Percentiles rank a stretch among this genome's conserved stretches.
Conservation (phyloP, 2,113 vertebrate genomes). For the Equus quagga region DNA sequence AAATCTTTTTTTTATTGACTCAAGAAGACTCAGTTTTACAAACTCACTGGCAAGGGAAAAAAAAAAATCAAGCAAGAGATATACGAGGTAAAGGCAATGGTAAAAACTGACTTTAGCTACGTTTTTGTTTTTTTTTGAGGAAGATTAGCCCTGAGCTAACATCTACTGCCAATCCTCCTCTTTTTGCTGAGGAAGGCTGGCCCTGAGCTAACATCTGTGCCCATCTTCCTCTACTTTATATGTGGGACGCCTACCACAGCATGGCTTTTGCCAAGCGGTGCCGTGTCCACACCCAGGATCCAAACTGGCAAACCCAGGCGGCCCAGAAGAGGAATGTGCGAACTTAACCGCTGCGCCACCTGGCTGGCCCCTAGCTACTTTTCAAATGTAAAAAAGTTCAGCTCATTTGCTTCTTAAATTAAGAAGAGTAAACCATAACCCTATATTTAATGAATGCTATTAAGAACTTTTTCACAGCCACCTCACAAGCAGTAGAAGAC, state of each 20-base stretch:
- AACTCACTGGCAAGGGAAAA: neutral
- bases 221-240: too few species aligned
- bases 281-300: too few species aligned
- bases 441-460: neutral
- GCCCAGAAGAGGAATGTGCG: too few species aligned
- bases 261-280: too few species aligned
- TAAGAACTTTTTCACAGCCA: neutral
- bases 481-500: neutral
- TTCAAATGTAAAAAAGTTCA: slow-evolving; percentile 12
- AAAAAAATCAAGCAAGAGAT: neutral
- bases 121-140: too few species aligned
- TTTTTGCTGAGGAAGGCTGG: too few species aligned
- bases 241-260: too few species aligned
- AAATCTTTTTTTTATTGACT: neutral
- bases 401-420: neutral
- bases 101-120: neutral
- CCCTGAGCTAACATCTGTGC: too few species aligned
- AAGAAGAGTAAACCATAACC: neutral
- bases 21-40: neutral
- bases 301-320: too few species aligned
- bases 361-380: neutral
- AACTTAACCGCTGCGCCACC: too few species aligned
- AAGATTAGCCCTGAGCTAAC: too few species aligned
- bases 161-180: too few species aligned
- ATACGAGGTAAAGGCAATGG: neutral